These are phyloP conservation scores for Melanotaenia boesemani DNA, from an alignment of 2,797 vertebrate species.

Conservation along the genomic window DNA sequence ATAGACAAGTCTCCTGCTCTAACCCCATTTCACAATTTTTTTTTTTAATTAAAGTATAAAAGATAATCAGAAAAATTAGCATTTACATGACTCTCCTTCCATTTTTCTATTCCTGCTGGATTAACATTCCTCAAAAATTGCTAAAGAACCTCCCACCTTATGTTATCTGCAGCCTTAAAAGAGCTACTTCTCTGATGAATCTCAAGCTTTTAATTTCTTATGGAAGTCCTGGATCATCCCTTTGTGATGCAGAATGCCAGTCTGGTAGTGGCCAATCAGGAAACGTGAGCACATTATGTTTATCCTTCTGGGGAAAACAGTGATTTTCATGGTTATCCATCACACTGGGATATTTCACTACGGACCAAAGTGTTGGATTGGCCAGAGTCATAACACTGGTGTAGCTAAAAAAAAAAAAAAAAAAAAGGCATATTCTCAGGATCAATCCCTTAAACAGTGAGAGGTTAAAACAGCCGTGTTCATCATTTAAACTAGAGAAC, in stretches of 20 bases:
- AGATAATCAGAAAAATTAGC: conserved; percentile 44
- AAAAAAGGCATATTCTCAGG: background rate
- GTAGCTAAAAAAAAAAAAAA: background rate
- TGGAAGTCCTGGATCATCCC: conserved; percentile 2
- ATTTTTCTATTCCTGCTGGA: conserved; percentile 10
- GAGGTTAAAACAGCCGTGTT: conserved; percentile 59
- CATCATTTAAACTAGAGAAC: conserved; percentile 77
- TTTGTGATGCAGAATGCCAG: background rate
- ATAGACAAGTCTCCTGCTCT: background rate
- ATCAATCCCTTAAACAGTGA: conserved; percentile 18
- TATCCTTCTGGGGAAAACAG: background rate
- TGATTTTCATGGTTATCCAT: background rate
- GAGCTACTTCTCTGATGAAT: conserved; percentile 31
- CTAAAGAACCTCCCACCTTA: conserved; percentile 23
- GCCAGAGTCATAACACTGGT: background rate
- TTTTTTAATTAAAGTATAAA: conserved; percentile 36
- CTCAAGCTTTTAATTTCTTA: conserved; percentile 24
- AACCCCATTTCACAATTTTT: background rate
- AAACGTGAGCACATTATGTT: background rate
- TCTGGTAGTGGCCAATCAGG: background rate
- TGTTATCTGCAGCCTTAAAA: conserved; percentile 36
- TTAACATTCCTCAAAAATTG: conserved; percentile 20
- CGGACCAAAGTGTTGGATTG: background rate
- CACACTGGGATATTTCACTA: background rate
- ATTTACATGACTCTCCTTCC: conserved; percentile 54